phyloP scores from a whole-genome alignment of 2,113 vertebrate genomes.

The Sebastes schlegelii region DNA sequence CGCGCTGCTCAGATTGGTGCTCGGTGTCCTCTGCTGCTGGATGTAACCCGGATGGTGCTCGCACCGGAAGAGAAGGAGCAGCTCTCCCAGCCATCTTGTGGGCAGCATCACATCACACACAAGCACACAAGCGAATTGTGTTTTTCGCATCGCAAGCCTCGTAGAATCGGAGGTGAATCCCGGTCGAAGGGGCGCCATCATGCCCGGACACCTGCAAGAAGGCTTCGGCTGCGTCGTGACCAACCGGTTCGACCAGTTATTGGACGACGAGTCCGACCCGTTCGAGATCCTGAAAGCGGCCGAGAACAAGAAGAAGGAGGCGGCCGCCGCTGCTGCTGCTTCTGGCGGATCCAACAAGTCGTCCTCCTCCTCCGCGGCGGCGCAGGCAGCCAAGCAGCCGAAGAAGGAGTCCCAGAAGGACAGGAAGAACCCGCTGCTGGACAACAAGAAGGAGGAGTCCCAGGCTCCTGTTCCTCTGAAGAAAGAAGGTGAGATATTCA shows the following conservation, averaged over 20 bases:
- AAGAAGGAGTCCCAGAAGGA: constrained; percentile 97
- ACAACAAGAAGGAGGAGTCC: constrained; percentile 89
- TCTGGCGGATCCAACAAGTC: constrained; percentile 83
- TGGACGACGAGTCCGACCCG: constrained; percentile 96
- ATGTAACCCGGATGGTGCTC: constrained; percentile 90
- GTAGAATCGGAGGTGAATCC: constrained; percentile 97
- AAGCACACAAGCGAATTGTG: constrained; percentile 69
- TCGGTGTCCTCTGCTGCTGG: background rate
- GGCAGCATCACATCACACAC: constrained; percentile 85
- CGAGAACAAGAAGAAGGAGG: constrained; percentile 96
- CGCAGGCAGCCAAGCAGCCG: constrained; percentile 92
- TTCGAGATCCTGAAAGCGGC: constrained; percentile 96
- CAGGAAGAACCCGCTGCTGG: constrained; percentile 89
- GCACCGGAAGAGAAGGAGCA: constrained; percentile 97
- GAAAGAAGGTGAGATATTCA: constrained; percentile 87
- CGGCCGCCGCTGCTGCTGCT: constrained; percentile 74
- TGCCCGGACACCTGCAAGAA: constrained; percentile 99
- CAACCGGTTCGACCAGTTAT: constrained; percentile 98
- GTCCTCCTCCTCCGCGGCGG: constrained; percentile 65
- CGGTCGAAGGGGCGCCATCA: constrained; percentile 95
- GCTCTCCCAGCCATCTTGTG: constrained; percentile 97
- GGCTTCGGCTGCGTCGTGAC: constrained; percentile 98
- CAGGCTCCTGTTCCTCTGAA: constrained; percentile 87
- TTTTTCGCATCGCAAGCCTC: constrained; percentile 85
- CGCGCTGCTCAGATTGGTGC: constrained; percentile 55